These are phyloP conservation scores for Lineus longissimus DNA, from an alignment of 1,140 invertebrate genomes.

Conservation along the genomic window DNA sequence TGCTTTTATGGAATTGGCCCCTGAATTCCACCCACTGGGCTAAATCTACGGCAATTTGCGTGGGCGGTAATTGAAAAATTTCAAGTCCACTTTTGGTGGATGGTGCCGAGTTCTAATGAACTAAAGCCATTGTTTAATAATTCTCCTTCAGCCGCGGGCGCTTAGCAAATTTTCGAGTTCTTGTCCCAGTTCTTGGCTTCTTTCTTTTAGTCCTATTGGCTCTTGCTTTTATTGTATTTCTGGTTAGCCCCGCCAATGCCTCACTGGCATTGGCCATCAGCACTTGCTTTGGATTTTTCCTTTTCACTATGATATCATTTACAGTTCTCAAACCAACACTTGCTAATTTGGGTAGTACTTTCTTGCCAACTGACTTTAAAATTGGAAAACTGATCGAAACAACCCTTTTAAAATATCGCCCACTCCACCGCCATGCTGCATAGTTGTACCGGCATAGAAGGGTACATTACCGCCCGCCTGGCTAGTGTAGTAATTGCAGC, in stretches of 20 bases:
- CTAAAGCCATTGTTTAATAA: background rate
- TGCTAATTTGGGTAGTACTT: background rate
- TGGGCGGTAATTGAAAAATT: background rate
- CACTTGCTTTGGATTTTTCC: no score
- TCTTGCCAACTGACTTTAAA: background rate
- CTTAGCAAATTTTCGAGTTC: no score
- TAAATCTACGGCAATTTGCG: background rate
- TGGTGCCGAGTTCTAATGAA: background rate
- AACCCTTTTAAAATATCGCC: background rate
- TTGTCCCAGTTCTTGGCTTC: no score
- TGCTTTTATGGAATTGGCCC: no score
- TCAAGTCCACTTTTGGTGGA: background rate
- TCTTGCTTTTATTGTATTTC: no score
- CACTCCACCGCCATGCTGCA: background rate
- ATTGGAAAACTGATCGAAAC: background rate
- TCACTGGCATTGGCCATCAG: no score
- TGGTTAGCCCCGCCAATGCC: no score
- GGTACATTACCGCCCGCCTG: background rate
- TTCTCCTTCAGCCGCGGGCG: no score
- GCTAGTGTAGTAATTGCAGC: background rate
- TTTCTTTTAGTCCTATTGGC: no score
- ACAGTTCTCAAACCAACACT: background rate
- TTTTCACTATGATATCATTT: background rate
- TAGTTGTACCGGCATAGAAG: background rate
- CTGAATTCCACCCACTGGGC: background rate